Conservation (phyloP, 2,113 vertebrate species). For the Dipodomys stephensi region DNA sequence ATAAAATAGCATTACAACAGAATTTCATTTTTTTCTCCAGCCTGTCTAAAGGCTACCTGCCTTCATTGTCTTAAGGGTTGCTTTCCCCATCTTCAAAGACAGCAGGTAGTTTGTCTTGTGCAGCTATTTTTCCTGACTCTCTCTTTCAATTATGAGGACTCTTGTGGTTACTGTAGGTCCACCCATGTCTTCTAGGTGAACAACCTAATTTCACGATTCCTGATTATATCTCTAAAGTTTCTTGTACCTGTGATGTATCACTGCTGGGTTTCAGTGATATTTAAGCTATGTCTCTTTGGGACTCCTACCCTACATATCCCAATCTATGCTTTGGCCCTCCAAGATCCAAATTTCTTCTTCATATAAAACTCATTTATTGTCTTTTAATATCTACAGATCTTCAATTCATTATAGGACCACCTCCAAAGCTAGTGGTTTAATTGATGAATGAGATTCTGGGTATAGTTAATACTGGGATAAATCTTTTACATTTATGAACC, state of each 20-base stretch:
- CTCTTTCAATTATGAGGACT: background rate
- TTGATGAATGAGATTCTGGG: background rate
- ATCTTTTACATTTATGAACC: background rate
- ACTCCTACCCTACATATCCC: background rate
- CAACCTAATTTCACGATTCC: background rate
- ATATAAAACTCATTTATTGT: background rate
- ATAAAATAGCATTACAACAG: background rate
- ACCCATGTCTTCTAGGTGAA: background rate
- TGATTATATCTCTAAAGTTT: background rate
- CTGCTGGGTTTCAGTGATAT: background rate
- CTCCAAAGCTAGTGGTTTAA: background rate
- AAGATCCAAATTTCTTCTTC: background rate
- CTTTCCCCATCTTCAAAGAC: background rate
- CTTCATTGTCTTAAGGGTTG: background rate
- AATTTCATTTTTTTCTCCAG: background rate
- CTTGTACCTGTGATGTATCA: background rate
- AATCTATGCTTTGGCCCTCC: background rate
- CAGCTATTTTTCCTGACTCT: background rate
- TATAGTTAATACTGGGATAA: background rate
- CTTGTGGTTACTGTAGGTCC: background rate
- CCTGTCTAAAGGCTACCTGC: background rate
- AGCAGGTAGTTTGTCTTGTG: background rate
- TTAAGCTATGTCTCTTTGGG: background rate
- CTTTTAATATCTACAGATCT: background rate
- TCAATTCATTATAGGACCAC: background rate